Evolutionary conservation across 2,888 invertebrate genomes (phyloP).

Genomic region (Phalangium opilio): DNA sequence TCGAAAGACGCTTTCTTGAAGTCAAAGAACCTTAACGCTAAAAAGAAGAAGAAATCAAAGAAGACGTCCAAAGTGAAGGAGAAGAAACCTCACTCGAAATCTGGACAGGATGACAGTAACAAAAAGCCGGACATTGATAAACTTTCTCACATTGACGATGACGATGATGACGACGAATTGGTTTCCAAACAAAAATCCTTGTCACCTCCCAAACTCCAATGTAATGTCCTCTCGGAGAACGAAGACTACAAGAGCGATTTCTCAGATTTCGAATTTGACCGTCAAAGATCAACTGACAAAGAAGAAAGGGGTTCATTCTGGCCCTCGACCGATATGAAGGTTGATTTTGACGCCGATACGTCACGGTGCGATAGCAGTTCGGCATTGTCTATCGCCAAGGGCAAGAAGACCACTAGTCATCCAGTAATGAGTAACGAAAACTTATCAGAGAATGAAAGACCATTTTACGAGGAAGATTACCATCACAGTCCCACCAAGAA

Average conservation of each 20-base stretch:
- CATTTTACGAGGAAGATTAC: background rate
- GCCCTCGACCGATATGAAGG: background rate
- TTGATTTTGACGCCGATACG: background rate
- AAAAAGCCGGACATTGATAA: background rate
- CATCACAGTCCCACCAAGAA: background rate
- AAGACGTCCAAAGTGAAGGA: constrained; percentile 18
- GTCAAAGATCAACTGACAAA: constrained; percentile 5
- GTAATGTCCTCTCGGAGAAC: constrained; percentile 13
- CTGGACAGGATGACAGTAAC: background rate
- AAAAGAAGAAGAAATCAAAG: constrained; percentile 19
- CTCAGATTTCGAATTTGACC: constrained; percentile 17
- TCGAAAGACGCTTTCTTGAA: constrained; percentile 5
- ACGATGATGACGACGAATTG: constrained; percentile 10
- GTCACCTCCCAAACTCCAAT: constrained; percentile 13
- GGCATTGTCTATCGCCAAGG: background rate
- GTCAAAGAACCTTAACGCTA: constrained; percentile 14
- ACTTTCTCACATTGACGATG: background rate
- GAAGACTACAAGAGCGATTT: constrained; percentile 7
- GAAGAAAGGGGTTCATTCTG: background rate
- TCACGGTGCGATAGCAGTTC: too few relatives aligned
- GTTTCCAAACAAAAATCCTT: constrained; percentile 9
- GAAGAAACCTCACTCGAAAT: constrained; percentile 5
- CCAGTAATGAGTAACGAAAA: background rate
- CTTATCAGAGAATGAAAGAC: background rate
- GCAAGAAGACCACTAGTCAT: background rate